Evolutionary conservation across 2,888 invertebrate genomes (phyloP).

Genomic region (Pseudococcus longispinus): DNA sequence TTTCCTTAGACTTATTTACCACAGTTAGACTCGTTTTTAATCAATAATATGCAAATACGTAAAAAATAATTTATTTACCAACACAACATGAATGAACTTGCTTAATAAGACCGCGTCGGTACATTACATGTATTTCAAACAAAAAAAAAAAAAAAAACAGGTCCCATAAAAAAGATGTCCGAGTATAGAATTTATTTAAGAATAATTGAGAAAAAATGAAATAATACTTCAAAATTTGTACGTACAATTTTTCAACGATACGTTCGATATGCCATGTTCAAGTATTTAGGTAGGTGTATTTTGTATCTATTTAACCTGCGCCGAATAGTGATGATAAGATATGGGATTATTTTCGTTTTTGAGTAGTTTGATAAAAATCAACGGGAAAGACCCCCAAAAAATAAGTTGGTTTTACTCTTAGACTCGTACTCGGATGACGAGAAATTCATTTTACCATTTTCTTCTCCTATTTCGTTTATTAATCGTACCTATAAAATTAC

Average conservation of each 20-base stretch:
- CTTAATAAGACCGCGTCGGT: background rate
- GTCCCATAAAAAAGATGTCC: background rate
- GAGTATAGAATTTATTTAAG: background rate
- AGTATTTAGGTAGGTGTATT: background rate
- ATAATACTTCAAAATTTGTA: background rate
- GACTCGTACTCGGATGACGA: background rate
- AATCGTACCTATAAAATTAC: background rate
- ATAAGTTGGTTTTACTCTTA: background rate
- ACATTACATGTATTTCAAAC: background rate
- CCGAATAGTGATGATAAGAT: background rate
- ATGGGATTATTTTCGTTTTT: background rate
- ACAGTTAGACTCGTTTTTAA: background rate
- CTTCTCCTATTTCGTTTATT: background rate
- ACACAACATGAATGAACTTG: background rate
- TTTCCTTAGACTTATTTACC: background rate
- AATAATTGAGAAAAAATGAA: background rate
- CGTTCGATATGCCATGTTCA: background rate
- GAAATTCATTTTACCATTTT: background rate
- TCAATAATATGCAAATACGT: background rate
- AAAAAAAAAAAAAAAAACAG: constrained; percentile 1
- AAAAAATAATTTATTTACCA: constrained; percentile 28
- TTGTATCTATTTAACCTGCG: background rate
- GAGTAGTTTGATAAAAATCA: background rate
- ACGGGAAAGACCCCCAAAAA: background rate
- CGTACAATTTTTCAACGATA: background rate